Evolutionary conservation across 2,797 vertebrate genomes (phyloP).

Genomic region (Clarias fuscus): DNA sequence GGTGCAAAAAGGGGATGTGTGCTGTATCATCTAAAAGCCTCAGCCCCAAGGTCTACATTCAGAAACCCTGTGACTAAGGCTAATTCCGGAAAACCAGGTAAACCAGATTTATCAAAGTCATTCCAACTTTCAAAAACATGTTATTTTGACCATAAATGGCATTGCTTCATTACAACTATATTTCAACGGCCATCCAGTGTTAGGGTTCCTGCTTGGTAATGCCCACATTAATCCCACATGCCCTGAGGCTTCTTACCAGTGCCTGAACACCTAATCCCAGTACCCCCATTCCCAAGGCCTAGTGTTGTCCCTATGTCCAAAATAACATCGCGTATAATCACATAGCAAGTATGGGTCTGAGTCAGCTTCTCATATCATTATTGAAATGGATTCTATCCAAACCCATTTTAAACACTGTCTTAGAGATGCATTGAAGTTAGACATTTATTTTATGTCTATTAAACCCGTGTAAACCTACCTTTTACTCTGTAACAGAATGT

Average conservation of each 20-base stretch:
- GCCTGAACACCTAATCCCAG: neutral
- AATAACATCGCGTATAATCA: neutral
- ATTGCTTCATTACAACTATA: too few species aligned
- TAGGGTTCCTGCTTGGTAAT: neutral
- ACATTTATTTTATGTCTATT: neutral
- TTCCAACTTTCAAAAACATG: too few species aligned
- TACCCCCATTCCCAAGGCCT: neutral
- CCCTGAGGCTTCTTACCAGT: neutral
- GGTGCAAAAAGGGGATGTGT: neutral
- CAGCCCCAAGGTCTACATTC: neutral
- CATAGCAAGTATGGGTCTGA: neutral
- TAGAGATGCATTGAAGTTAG: neutral
- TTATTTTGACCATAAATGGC: too few species aligned
- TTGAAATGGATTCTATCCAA: neutral
- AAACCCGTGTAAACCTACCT: constrained; percentile 69
- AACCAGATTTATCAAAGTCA: too few species aligned
- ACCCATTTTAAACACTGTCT: neutral
- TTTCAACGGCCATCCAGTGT: too few species aligned
- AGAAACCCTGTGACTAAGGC: neutral
- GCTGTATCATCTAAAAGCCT: neutral
- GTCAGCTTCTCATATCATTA: too few species aligned
- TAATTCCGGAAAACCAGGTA: too few species aligned
- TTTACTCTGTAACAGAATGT: constrained; percentile 90
- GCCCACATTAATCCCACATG: neutral
- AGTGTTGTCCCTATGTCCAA: neutral